phyloP scores from a whole-genome alignment of 2,888 invertebrate species.

The Acanthosepion pharaonis region DNA sequence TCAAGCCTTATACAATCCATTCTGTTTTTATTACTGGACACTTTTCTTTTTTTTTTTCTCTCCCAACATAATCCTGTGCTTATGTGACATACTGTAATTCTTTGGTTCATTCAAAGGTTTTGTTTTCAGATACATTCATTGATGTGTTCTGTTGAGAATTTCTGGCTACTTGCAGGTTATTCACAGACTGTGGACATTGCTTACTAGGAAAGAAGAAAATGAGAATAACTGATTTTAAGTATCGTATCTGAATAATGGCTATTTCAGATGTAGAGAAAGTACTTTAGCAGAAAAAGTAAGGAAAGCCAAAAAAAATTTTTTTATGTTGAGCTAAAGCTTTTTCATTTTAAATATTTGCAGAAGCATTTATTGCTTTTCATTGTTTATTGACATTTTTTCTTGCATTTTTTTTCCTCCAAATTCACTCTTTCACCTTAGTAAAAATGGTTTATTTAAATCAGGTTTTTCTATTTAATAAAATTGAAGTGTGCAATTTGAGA shows the following conservation, averaged over 20 bases:
- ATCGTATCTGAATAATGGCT: not conserved
- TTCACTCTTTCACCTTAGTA: not conserved
- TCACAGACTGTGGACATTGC: not conserved
- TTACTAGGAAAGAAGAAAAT: not conserved
- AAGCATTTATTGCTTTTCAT: not conserved
- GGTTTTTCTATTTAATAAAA: not conserved
- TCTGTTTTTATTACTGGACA: not conserved
- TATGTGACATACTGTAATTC: not conserved
- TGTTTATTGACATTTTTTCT: not conserved
- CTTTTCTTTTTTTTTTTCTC: too few relatives aligned
- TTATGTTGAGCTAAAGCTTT: not conserved
- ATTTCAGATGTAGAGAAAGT: not conserved
- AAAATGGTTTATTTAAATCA: not conserved
- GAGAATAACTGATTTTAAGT: not conserved
- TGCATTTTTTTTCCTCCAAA: not conserved
- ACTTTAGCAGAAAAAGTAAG: not conserved
- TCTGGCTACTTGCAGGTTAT: not conserved
- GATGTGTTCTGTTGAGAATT: not conserved
- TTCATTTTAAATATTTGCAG: not conserved
- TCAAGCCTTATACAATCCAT: not conserved
- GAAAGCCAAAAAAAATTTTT: not conserved
- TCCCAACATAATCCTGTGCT: not conserved
- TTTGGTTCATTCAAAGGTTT: slow-evolving; percentile 34
- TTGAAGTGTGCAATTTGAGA: not conserved
- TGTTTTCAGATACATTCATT: slow-evolving; percentile 6